Evolutionary conservation across 2,797 vertebrate genomes (phyloP), one percentile per base, ranked within the genome.

Genomic region (Tenualosa thibaudeaui): DNA sequence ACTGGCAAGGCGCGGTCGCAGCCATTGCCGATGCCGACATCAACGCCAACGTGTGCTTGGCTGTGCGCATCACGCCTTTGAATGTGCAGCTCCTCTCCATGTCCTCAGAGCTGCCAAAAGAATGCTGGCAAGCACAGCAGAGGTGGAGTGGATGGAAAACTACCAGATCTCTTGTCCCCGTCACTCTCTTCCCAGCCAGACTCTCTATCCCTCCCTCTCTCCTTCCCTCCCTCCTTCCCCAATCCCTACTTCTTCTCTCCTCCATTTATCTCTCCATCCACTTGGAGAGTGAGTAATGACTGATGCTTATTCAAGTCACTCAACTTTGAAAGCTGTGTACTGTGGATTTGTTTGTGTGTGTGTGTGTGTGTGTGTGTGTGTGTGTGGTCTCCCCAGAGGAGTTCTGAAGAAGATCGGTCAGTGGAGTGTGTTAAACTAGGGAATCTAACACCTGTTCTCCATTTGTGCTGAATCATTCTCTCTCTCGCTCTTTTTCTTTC

Each of bases 111-210:
- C 68, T 75, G 68, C 68, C 68, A 75, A 75, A 43, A 75, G 68
- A 75, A 40, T 19, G 68, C 68, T 75, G 68, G 68, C 68, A 75
- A 75, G 68, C 9, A 40, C 12, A 40, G 43, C 68, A 75, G 68
- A 75, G 68, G 68, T 75, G 13, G 68, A 40, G 31, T 1, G 12
- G 9, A 75, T 75, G 68, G 68, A 75, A 75, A 75, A 75, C 31
- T 75, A 75, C 68, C 68, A 43, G 68, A 37, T 75, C 31, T 43
- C 15, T 43, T 75, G 68, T 75, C 31, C 31, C 68, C 40, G 31
- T 75, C 68, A 15, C 68, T 40, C 31, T 75, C 13, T 3, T 75
- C 31, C 37, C 31, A 40, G 68, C 68, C 68, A 37, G 68, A 65
- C 62, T 75, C 68, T 37, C 31, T 43, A 43, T 75, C 68, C 9